Base-by-base conservation (phyloP, 2,113 vertebrate genomes). In the Labeo rohita region DNA sequence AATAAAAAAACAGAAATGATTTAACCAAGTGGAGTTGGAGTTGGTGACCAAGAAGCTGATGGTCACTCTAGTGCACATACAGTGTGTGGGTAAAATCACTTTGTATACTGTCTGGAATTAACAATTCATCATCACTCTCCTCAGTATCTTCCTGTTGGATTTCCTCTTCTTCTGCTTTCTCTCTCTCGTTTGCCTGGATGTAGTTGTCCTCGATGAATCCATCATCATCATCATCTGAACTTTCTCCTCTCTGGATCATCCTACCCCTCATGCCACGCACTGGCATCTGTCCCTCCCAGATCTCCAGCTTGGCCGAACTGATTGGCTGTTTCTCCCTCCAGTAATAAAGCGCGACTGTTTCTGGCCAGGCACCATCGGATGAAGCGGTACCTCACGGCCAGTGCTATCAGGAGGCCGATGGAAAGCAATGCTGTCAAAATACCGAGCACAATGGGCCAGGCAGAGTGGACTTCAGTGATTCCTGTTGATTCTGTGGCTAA, bases 121-220 rank as follows among this genome's bases (percentile, higher is more conserved):
- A 0, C 54, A 94, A 77, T 16, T 94, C 93, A n/a, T 95, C 94
- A 2, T 95, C 93, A 0, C 92, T 93, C 8, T 87, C 87, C 7
- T 70, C 84, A 39, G 28, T 61, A 54, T 61, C 86, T 75, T 86
- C 76, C 13, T 84, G 61, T 8, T 45, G 47, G 36, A 54, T 56
- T 12, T 43, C 82, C 59, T 90, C 89, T 45, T 86, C 87, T 5
- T 94, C 89, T 9, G 91, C 94, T 5, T 91, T 89, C 74, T 92
- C 90, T 16, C 93, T 95, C 84, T 94, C 94, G 0, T 93, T 94
- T 50, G 96, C 91, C 90, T 97, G 96, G 90, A 99, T 99, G 77
- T 99, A 99, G 93, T 99, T 98, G 87, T 99, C 97, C 91, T 98
- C 97, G 0, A 98, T 99, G 93, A 97, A 99, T 85, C 98, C 97